Base-by-base conservation (phyloP, 2,888 invertebrate species). In the Idaea aversata region DNA sequence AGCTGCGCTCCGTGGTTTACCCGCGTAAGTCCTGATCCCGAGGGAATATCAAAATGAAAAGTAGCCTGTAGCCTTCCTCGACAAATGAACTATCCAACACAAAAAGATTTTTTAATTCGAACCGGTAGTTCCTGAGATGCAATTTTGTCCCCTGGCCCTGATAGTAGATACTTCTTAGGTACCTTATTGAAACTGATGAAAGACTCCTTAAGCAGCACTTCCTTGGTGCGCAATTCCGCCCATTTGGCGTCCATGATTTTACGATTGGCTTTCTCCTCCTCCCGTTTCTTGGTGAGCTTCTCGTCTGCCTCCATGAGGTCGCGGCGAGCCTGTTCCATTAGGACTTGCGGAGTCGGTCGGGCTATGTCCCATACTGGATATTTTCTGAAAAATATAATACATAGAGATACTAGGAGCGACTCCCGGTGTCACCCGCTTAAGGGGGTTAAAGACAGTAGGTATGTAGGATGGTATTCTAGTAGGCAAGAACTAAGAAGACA, bases 361-460 rank as follows among this genome's bases (percentile, higher is more conserved):
- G 94, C 92, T 0, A 93, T 85, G 75, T 95, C 95, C 94, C 95
- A 95, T 88, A 94, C 93, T 77, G 95, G 95, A 82, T 93, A 94
- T 77, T 94, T 94, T 77, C 95, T 95, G 70, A 13, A 70, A 67
- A 10, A 35, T 34, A 15, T 58, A 58, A 13, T 10, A 62, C 25
- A 15, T 47, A 15, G 60, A 5, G 10, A 35, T 57, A 15, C 36
- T 6, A 64, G 57, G 63, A 10, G 57, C 10, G 57, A 15, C 57
- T 57, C 15, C 10, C 5, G 5, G 5, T 57, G 25, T 25, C 15
- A 57, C 10, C 57, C 57, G 3, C 57, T 4, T 57, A 3, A 25
- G 3, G 25, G 25, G 2, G 1, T 3, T 25, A 2, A 25, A 25
- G 25, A 25, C 25, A 25, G 25, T 25, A 25, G 25, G 25, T 25